Evolutionary conservation across 2,797 vertebrate genomes (phyloP).

Genomic region (Columba guinea): DNA sequence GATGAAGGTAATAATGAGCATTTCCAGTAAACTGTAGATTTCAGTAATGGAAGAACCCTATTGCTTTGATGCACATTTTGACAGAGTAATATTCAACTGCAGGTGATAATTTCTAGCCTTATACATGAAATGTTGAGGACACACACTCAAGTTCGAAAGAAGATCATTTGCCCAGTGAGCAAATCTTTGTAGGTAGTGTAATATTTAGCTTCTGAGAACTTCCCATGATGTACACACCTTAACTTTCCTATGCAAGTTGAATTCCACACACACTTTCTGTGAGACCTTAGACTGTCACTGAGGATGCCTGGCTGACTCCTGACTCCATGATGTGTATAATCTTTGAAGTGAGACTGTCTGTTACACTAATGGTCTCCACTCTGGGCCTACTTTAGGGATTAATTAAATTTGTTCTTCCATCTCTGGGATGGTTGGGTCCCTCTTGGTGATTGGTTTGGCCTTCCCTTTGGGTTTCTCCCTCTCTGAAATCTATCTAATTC

Average conservation of each 20-base stretch:
- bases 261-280: background rate
- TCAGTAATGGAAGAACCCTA: background rate
- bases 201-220: background rate
- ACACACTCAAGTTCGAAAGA: background rate
- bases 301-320: background rate
- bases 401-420: background rate
- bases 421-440: background rate
- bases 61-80: background rate
- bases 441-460: background rate
- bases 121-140: background rate
- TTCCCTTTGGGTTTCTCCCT: background rate
- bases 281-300: background rate
- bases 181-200: background rate
- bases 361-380: fast-evolving
- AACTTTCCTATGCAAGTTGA: background rate
- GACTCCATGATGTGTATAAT: fast-evolving
- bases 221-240: background rate
- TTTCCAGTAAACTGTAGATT: background rate
- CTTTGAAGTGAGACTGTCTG: background rate
- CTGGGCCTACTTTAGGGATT: background rate
- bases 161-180: background rate
- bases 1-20: background rate
- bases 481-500: background rate
- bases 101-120: background rate
- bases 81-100: background rate